A percentile compares a stretch with the other conserved stretches of the same genome.
Conservation (phyloP, 2,888 invertebrate species). For the Drosophila mettleri region DNA sequence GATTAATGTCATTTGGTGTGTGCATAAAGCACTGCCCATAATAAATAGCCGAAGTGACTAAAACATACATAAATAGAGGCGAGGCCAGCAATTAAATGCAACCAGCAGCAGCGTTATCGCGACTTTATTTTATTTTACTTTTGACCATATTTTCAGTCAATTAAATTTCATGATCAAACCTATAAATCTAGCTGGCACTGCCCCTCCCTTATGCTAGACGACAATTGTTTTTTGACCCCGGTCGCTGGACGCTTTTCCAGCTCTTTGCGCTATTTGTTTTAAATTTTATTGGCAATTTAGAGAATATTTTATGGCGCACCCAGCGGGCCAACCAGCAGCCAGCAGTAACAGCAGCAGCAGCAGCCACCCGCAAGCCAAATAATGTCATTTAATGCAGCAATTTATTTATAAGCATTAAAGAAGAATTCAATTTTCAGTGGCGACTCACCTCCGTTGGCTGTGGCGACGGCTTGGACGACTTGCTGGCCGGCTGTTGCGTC, state of each 20-base stretch:
- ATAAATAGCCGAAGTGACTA: constrained; percentile 38
- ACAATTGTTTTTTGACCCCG: constrained; percentile 58
- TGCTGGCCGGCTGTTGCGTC: constrained; percentile 82
- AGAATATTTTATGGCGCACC: constrained; percentile 71
- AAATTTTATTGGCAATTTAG: constrained; percentile 81
- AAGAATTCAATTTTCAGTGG: constrained; percentile 43
- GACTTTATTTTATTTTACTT: constrained; percentile 48
- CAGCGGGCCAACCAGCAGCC: constrained; percentile 64
- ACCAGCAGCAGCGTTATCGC: constrained; percentile 16
- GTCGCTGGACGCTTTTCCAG: constrained; percentile 37
- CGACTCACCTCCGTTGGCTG: constrained; percentile 80
- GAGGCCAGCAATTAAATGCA: constrained; percentile 50
- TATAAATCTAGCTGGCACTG: constrained; percentile 74
- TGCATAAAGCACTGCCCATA: constrained; percentile 8
- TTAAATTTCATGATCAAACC: constrained; percentile 83
- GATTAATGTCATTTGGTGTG: constrained; percentile 22
- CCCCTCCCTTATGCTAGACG: constrained; percentile 36
- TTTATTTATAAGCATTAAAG: constrained; percentile 69
- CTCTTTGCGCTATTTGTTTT: constrained; percentile 65
- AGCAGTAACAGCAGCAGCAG: background rate
- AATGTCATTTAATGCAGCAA: constrained; percentile 72
- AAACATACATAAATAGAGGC: constrained; percentile 45
- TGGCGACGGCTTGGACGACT: constrained; percentile 74
- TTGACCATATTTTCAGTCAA: constrained; percentile 83
- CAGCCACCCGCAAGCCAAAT: constrained; percentile 55